These are phyloP conservation scores for Eubasilissa regina DNA, from an alignment of 1,140 invertebrate species.

Conservation along the genomic window DNA sequence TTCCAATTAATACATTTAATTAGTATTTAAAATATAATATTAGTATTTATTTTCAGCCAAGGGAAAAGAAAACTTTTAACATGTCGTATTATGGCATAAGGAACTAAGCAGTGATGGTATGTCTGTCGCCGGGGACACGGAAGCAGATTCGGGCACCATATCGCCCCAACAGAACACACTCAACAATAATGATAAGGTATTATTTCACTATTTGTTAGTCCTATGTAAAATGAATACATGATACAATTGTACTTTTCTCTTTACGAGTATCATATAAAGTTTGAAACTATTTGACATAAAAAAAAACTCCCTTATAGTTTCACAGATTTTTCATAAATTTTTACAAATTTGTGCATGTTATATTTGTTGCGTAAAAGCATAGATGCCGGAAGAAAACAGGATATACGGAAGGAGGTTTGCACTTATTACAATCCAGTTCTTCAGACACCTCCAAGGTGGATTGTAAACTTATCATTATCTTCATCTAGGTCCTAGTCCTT, in stretches of 20 bases:
- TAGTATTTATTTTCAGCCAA: background rate
- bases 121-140: slow-evolving; percentile 73
- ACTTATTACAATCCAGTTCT: too few relatives aligned
- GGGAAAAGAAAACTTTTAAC: slow-evolving; percentile 13
- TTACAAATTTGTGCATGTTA: background rate
- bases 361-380: too few relatives aligned
- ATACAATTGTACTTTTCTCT: too few relatives aligned
- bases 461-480: too few relatives aligned
- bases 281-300: slow-evolving; percentile 53
- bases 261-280: too few relatives aligned
- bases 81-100: background rate
- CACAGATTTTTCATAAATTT: too few relatives aligned
- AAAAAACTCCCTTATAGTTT: too few relatives aligned
- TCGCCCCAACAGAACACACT: slow-evolving; percentile 68
- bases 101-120: slow-evolving; percentile 65
- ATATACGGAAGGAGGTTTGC: too few relatives aligned
- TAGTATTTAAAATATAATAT: background rate
- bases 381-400: too few relatives aligned
- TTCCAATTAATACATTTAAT: background rate
- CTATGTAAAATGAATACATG: too few relatives aligned
- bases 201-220: background rate
- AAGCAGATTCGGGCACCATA: slow-evolving; percentile 72
- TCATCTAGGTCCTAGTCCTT: too few relatives aligned
- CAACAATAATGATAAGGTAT: slow-evolving; percentile 72
- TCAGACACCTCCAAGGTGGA: too few relatives aligned